Conservation (phyloP, 2,888 invertebrate species). For the Cactoblastis cactorum region DNA sequence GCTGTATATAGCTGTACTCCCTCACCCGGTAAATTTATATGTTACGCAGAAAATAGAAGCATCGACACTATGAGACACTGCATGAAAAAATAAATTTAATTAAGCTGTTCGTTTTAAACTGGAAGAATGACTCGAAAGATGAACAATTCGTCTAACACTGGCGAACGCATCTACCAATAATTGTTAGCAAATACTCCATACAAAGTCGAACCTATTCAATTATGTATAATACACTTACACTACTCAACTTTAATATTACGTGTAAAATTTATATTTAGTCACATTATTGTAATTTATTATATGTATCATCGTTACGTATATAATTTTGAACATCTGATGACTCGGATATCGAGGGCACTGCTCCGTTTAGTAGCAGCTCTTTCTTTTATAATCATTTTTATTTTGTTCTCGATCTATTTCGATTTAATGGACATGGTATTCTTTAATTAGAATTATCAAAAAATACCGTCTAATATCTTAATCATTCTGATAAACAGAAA, state of each 20-base stretch:
- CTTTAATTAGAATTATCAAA: conserved; percentile 63
- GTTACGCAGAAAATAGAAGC: conserved; percentile 27
- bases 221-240: conserved; percentile 75
- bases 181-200: conserved; percentile 69
- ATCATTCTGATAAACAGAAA: conserved; percentile 50
- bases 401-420: conserved; percentile 50
- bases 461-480: conserved; percentile 62
- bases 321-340: conserved; percentile 78
- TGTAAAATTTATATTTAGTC: conserved; percentile 77
- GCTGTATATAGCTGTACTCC: conserved; percentile 32
- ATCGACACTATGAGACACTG: background rate
- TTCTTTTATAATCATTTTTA: conserved; percentile 35
- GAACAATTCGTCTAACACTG: conserved; percentile 41
- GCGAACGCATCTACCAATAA: conserved; percentile 44
- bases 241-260: conserved; percentile 74
- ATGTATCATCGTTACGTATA: conserved; percentile 79
- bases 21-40: conserved; percentile 36
- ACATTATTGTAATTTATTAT: conserved; percentile 76
- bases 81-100: background rate
- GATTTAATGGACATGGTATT: conserved; percentile 61
- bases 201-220: conserved; percentile 70
- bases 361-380: conserved; percentile 33
- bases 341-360: conserved; percentile 56
- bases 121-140: conserved; percentile 19
- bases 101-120: conserved; percentile 19